Percentiles rank a stretch among this genome's conserved stretches.
Evolutionary conservation across 2,888 invertebrate genomes (phyloP).

Genomic region (Tholera decimalis): DNA sequence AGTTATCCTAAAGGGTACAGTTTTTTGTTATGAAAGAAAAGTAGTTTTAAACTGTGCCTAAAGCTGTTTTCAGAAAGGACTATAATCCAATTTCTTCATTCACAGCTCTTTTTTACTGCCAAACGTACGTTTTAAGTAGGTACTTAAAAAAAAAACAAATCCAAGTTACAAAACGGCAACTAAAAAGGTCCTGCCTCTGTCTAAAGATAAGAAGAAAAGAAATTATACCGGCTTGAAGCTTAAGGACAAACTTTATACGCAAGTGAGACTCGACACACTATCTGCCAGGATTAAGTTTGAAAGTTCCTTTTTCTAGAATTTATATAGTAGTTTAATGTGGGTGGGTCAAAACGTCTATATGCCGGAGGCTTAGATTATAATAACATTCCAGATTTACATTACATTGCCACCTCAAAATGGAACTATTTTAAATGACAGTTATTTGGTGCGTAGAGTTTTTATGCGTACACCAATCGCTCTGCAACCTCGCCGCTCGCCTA

Average conservation of each 20-base stretch:
- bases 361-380: too few species aligned
- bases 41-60: not conserved
- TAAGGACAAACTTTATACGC: slow-evolving; percentile 57
- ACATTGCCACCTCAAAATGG: too few species aligned
- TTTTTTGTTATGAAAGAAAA: not conserved
- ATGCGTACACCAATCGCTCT: too few species aligned
- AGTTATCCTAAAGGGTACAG: not conserved
- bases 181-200: slow-evolving; percentile 35
- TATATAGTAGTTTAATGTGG: slow-evolving; percentile 7
- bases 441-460: too few species aligned
- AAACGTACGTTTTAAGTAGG: not conserved
- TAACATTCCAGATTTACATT: too few species aligned
- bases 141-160: slow-evolving; percentile 34
- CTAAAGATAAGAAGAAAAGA: slow-evolving; percentile 55
- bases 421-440: too few species aligned
- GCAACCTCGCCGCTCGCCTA: too few species aligned
- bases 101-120: slow-evolving; percentile 11
- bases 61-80: slow-evolving; percentile 4
- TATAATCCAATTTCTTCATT: slow-evolving; percentile 6
- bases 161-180: slow-evolving; percentile 25
- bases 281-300: slow-evolving; percentile 48
- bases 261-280: slow-evolving; percentile 55
- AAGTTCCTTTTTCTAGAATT: slow-evolving; percentile 31
- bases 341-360: not conserved
- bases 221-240: slow-evolving; percentile 57